Evolutionary conservation across 2,888 invertebrate genomes (phyloP).

Genomic region (Ctena decussata): DNA sequence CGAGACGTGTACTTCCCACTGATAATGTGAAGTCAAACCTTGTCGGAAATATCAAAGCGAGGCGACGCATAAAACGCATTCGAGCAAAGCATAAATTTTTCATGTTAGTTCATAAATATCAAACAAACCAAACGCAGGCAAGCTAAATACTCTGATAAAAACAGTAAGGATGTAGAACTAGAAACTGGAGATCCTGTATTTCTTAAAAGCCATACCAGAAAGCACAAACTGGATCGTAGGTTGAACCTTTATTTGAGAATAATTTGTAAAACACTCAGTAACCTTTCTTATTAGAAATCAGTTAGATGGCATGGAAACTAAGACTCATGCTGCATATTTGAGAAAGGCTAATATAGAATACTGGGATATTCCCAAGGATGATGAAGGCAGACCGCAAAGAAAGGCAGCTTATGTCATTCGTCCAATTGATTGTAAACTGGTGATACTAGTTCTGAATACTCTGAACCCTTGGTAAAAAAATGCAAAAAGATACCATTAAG

Average conservation of each 20-base stretch:
- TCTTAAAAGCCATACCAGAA: neutral
- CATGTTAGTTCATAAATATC: slow-evolving; percentile 12
- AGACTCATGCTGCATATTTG: slow-evolving; percentile 33
- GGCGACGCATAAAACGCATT: neutral
- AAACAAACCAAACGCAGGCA: slow-evolving; percentile 33
- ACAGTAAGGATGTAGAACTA: neutral
- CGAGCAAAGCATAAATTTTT: slow-evolving; percentile 29
- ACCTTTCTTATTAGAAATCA: neutral
- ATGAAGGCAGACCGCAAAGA: neutral
- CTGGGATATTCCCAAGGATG: slow-evolving; percentile 17
- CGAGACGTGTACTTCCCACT: slow-evolving; percentile 38
- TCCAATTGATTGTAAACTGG: slow-evolving; percentile 9
- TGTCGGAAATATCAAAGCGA: slow-evolving; percentile 23
- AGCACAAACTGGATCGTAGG: too few species aligned
- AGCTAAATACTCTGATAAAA: slow-evolving; percentile 17
- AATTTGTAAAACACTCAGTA: neutral
- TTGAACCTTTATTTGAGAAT: neutral
- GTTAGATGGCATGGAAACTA: neutral
- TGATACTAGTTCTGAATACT: neutral
- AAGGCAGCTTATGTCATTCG: slow-evolving; percentile 15
- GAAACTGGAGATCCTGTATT: neutral
- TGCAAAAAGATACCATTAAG: neutral
- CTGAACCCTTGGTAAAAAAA: neutral
- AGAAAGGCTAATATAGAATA: slow-evolving; percentile 38
- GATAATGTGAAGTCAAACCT: slow-evolving; percentile 37